Evolutionary conservation across 2,113 vertebrate genomes (phyloP).

Genomic region (Periophthalmodon schlosseri): DNA sequence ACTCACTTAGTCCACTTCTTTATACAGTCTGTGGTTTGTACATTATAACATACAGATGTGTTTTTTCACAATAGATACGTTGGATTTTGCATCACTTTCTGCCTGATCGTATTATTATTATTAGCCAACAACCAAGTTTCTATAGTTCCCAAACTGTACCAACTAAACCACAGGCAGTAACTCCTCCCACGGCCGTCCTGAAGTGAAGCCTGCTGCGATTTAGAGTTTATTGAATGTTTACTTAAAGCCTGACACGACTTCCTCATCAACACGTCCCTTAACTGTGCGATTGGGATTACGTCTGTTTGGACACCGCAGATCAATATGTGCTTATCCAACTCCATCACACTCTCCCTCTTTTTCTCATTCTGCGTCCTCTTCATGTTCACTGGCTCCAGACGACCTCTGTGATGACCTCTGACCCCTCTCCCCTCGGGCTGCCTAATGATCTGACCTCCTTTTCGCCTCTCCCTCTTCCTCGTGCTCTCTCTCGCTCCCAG

Average conservation of each 20-base stretch:
- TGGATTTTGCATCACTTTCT: too few relatives aligned
- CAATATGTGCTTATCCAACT: constrained; percentile 44
- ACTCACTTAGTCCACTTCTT: too few relatives aligned
- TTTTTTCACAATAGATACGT: too few relatives aligned
- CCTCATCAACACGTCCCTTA: constrained; percentile 16
- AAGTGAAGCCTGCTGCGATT: constrained; percentile 2
- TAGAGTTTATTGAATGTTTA: constrained; percentile 17
- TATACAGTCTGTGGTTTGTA: too few relatives aligned
- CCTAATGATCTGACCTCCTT: constrained; percentile 60
- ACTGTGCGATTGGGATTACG: constrained; percentile 48
- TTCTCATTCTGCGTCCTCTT: constrained; percentile 14
- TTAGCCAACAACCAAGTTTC: too few relatives aligned
- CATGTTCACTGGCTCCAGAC: constrained; percentile 20
- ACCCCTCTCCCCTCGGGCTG: constrained; percentile 45
- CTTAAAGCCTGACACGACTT: constrained; percentile 16
- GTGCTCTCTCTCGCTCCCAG: constrained; percentile 21
- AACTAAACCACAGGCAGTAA: neutral
- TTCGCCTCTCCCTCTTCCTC: constrained; percentile 17
- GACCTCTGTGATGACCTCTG: constrained; percentile 35
- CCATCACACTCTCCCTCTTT: constrained; percentile 9
- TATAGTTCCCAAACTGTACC: neutral
- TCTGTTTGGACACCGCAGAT: constrained; percentile 51
- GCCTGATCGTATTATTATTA: too few relatives aligned
- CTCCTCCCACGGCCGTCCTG: neutral
- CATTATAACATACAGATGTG: too few relatives aligned